phyloP scores from a whole-genome alignment of 2,888 invertebrate genomes.

The Archips crataeganus region DNA sequence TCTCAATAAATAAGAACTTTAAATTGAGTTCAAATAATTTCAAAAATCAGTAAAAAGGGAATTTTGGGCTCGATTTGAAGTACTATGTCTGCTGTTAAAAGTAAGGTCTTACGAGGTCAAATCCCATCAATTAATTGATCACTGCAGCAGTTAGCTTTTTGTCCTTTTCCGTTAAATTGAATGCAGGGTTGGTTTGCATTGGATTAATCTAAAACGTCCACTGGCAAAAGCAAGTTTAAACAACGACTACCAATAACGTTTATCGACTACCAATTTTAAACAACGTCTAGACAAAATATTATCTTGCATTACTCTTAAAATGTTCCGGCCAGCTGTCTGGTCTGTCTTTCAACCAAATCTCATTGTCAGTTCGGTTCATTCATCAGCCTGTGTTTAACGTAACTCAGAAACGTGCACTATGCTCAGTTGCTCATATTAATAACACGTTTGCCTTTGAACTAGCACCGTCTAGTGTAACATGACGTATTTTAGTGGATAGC shows the following conservation, averaged over 20 bases:
- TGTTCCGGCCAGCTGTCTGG: background rate
- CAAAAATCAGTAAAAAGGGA: too few relatives aligned
- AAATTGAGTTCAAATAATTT: too few relatives aligned
- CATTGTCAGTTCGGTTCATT: background rate
- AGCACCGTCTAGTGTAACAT: background rate
- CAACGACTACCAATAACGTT: conserved; percentile 14
- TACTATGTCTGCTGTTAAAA: too few relatives aligned
- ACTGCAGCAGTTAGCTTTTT: too few relatives aligned
- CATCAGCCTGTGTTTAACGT: conserved; percentile 6
- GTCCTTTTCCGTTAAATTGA: too few relatives aligned
- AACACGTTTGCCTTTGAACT: background rate
- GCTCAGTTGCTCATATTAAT: background rate
- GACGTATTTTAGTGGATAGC: background rate
- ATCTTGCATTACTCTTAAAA: background rate
- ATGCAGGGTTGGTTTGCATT: too few relatives aligned
- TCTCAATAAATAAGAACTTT: too few relatives aligned
- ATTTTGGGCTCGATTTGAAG: too few relatives aligned
- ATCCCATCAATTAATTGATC: too few relatives aligned
- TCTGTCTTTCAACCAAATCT: background rate
- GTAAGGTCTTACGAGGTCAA: too few relatives aligned
- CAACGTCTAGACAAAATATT: conserved; percentile 14
- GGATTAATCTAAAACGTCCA: too few relatives aligned
- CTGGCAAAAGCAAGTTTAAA: conserved; percentile 7
- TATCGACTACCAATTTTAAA: conserved; percentile 10
- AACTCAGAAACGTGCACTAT: background rate